Percentiles rank a stretch among this genome's conserved stretches.
phyloP scores from a whole-genome alignment of 2,113 vertebrate species.

The Calonectris borealis region DNA sequence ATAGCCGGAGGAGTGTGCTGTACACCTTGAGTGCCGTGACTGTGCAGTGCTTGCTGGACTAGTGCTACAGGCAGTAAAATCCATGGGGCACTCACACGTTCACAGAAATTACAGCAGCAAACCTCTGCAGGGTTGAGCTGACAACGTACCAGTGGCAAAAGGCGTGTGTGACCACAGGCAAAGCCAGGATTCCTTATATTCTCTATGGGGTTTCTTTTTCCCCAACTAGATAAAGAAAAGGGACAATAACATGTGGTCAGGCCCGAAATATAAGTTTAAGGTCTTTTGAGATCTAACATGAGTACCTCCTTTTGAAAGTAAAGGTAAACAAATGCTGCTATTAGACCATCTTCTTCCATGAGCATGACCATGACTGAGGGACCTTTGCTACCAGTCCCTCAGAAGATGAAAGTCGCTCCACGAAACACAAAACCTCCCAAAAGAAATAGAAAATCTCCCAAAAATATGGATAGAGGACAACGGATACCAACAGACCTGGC shows the following conservation, averaged over 20 bases:
- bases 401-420: neutral
- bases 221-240: neutral
- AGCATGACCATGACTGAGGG: too few relatives aligned
- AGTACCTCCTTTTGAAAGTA: neutral
- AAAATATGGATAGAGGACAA: neutral
- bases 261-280: neutral
- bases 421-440: neutral
- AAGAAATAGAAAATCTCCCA: neutral
- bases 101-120: neutral
- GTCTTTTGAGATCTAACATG: neutral
- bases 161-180: neutral
- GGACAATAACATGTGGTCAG: neutral
- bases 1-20: neutral
- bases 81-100: accelerated
- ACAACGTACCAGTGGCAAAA: accelerated
- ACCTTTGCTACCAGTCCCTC: neutral
- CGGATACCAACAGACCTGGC: neutral
- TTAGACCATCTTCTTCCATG: neutral
- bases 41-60: accelerated
- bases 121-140: neutral
- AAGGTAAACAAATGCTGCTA: neutral
- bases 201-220: neutral
- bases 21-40: accelerated
- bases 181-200: neutral
- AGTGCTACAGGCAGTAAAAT: neutral